These are phyloP conservation scores for Laterallus jamaicensis DNA, from an alignment of 2,113 vertebrate species.

Conservation along the genomic window DNA sequence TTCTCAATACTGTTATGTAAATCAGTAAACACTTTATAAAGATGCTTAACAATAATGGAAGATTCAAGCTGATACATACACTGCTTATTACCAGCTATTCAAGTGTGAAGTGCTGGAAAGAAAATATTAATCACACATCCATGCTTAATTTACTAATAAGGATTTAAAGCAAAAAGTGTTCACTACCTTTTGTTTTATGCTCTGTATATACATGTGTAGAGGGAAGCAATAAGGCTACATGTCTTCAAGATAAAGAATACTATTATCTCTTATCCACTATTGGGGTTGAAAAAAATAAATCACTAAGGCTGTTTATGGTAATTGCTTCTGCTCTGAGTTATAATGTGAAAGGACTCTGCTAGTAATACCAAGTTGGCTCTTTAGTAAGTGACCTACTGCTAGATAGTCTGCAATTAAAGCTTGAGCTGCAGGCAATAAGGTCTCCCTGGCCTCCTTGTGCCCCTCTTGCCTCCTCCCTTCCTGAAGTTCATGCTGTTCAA, in stretches of 20 bases:
- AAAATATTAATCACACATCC: conserved; percentile 32
- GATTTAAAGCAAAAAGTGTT: conserved; percentile 21
- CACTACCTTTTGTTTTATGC: background rate
- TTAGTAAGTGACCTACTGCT: background rate
- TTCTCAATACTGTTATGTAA: background rate
- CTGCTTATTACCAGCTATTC: conserved; percentile 15
- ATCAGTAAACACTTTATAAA: background rate
- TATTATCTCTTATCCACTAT: background rate
- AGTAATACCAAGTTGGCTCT: background rate
- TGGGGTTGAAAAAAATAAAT: background rate
- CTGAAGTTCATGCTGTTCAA: background rate
- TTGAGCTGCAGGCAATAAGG: background rate
- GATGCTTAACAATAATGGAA: conserved; percentile 9
- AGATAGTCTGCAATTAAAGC: background rate
- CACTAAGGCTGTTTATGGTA: background rate
- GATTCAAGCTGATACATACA: background rate
- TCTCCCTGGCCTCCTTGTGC: background rate
- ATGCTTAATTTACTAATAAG: conserved; percentile 20
- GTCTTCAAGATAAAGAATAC: background rate
- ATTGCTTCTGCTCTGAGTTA: background rate
- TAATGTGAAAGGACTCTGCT: background rate
- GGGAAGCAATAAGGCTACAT: background rate
- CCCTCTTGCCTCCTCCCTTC: background rate
- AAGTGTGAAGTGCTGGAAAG: conserved; percentile 9
- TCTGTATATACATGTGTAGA: background rate